Conservation (phyloP, 2,888 invertebrate species). For the Conomelus anceps region DNA sequence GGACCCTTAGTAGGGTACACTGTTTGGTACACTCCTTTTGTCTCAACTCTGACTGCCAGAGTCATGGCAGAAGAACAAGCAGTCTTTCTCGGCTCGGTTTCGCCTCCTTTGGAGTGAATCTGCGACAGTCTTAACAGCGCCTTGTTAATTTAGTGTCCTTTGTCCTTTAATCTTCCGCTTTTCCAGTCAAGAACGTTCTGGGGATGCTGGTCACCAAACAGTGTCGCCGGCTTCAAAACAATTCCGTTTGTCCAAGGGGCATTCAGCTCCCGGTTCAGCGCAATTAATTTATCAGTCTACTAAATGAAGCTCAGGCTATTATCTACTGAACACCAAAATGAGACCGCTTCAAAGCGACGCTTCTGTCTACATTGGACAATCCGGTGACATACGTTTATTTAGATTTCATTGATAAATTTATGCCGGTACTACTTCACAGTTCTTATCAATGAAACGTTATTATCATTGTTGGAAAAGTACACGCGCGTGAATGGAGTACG, state of each 20-base stretch:
- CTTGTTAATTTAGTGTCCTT: neutral
- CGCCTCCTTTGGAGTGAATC: no score
- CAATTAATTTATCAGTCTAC: neutral
- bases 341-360: neutral
- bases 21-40: neutral
- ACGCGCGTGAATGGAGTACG: no score
- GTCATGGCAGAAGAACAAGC: neutral
- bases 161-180: neutral
- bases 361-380: no score
- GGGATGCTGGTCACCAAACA: neutral
- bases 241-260: neutral
- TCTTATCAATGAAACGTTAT: no score
- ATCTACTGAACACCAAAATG: neutral
- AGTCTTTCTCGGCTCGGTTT: neutral
- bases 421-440: no score
- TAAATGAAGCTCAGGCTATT: neutral
- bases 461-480: no score
- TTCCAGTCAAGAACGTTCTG: neutral
- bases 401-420: no score
- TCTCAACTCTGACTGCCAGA: no score
- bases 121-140: neutral
- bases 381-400: no score
- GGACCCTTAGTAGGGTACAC: neutral
- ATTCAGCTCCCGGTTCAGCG: neutral
- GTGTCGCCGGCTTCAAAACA: neutral